A percentile compares a stretch with the other conserved stretches of the same genome.
Conservation (phyloP, 2,797 vertebrate genomes). For the Pseudomugil gertrudae region DNA sequence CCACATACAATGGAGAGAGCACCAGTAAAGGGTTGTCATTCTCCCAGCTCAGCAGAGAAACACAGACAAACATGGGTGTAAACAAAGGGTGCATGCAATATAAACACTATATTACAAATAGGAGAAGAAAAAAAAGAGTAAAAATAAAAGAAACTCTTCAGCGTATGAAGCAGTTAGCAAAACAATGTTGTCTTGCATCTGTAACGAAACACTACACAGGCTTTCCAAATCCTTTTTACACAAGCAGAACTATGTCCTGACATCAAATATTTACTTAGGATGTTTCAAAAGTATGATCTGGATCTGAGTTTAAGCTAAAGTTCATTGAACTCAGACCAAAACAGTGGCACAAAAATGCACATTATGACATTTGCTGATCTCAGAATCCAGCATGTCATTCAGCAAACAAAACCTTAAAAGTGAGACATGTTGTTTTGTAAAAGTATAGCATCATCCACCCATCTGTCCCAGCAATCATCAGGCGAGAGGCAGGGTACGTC, state of each 20-base stretch:
- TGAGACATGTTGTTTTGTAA: too few species aligned
- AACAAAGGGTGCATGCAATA: slow-evolving; percentile 26
- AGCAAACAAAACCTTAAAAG: too few species aligned
- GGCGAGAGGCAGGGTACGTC: too few species aligned
- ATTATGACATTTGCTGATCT: too few species aligned
- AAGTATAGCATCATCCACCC: background rate
- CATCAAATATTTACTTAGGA: slow-evolving; percentile 9
- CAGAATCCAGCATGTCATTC: too few species aligned
- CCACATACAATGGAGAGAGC: slow-evolving; percentile 62
- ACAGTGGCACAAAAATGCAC: too few species aligned
- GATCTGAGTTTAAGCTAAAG: slow-evolving; percentile 44
- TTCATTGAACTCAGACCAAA: background rate
- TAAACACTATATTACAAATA: slow-evolving; percentile 2
- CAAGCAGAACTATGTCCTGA: slow-evolving; percentile 9
- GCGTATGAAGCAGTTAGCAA: background rate
- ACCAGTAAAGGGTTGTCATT: slow-evolving; percentile 38
- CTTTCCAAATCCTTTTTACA: slow-evolving; percentile 10
- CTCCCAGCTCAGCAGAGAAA: slow-evolving; percentile 40
- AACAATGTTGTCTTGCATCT: slow-evolving; percentile 7
- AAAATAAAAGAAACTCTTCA: background rate
- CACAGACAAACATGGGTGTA: slow-evolving; percentile 50
- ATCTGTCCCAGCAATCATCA: too few species aligned
- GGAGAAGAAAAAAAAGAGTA: background rate
- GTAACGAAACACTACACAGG: background rate
- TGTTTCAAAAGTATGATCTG: slow-evolving; percentile 35